A percentile compares a stretch with the other conserved stretches of the same genome.
Evolutionary conservation across 2,797 vertebrate genomes (phyloP).

Genomic region (Anisognathus igniventris): DNA sequence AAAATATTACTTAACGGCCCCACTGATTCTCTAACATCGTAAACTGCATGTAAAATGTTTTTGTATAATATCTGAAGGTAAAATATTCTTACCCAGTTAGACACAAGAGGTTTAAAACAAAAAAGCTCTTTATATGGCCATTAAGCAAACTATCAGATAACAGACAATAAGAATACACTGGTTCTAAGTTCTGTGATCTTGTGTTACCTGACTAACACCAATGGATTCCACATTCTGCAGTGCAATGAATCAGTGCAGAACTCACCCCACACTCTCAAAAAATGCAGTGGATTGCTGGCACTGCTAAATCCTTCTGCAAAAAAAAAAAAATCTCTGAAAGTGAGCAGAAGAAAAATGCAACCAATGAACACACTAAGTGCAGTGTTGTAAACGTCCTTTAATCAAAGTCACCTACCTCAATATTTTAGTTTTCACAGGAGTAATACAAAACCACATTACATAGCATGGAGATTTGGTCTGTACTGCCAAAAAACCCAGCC

Average conservation of each 20-base stretch:
- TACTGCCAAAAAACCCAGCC: neutral
- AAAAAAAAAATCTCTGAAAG: neutral
- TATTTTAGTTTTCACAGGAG: neutral
- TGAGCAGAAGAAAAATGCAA: neutral
- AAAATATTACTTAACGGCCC: neutral
- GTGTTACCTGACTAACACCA: neutral
- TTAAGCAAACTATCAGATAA: neutral
- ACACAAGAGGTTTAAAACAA: neutral
- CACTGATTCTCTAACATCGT: neutral
- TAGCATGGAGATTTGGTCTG: neutral
- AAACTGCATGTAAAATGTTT: neutral
- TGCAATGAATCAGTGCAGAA: neutral
- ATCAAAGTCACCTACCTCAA: neutral
- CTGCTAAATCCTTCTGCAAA: neutral
- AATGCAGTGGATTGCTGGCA: neutral
- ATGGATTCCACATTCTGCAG: neutral
- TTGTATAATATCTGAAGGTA: neutral
- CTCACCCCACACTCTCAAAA: rapidly evolving
- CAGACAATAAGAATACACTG: neutral
- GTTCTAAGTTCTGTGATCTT: neutral
- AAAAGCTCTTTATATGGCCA: neutral
- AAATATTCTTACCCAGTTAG: neutral
- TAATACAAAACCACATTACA: neutral
- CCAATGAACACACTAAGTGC: neutral
- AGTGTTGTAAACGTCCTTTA: neutral